Percentiles rank a stretch among this genome's conserved stretches.
Conservation (phyloP, 1,140 invertebrate genomes). For the Pygmarrhopalites habei region DNA sequence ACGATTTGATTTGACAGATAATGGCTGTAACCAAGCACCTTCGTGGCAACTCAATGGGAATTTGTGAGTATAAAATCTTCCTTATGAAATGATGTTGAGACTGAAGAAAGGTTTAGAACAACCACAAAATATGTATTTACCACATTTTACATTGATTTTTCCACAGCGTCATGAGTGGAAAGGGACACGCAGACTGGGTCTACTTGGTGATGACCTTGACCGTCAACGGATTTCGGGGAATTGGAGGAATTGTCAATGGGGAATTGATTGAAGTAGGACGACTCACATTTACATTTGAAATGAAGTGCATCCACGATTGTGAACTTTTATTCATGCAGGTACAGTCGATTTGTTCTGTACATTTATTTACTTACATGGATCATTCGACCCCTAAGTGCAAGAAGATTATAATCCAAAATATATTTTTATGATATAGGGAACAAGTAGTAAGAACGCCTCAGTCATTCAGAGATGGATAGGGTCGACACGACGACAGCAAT, state of each 20-base stretch:
- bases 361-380: not conserved
- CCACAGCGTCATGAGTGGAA: conserved; percentile 46
- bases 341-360: conserved; percentile 4
- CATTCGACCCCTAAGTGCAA: not conserved
- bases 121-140: too few relatives aligned
- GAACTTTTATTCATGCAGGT: conserved; percentile 52
- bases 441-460: conserved; percentile 43
- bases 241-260: conserved; percentile 44
- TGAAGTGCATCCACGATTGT: conserved; percentile 48
- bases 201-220: conserved; percentile 49
- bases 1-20: conserved; percentile 38
- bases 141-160: too few relatives aligned
- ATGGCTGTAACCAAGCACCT: conserved; percentile 42
- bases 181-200: conserved; percentile 46
- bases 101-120: too few relatives aligned
- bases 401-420: too few relatives aligned
- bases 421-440: too few relatives aligned
- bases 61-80: too few relatives aligned
- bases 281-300: conserved; percentile 50
- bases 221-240: conserved; percentile 48
- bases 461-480: conserved; percentile 48
- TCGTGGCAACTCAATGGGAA: conserved; percentile 48
- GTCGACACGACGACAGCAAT: conserved; percentile 42
- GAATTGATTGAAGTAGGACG: conserved; percentile 46
- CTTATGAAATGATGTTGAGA: too few relatives aligned